Conservation (phyloP, 2,113 vertebrate genomes). For the Ameiurus melas region DNA sequence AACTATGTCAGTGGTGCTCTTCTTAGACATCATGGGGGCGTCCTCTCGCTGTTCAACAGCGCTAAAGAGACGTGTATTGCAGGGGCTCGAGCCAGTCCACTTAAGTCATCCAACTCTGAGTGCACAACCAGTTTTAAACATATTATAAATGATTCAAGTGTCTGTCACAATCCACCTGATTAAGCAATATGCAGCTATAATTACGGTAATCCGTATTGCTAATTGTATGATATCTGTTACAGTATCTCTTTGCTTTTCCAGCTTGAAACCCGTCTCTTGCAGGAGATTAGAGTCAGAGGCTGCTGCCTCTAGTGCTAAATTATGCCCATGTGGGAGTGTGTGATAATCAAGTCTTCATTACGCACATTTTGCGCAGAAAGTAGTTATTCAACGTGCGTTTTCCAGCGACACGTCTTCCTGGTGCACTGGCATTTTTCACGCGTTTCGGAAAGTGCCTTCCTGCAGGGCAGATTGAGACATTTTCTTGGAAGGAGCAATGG, state of each 20-base stretch:
- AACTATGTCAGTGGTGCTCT: constrained; percentile 30
- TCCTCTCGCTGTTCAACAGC: not conserved
- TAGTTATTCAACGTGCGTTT: constrained; percentile 16
- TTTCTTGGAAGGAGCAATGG: constrained; percentile 52
- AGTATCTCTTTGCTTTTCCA: not conserved
- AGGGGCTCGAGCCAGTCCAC: not conserved
- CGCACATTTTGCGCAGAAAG: constrained; percentile 9
- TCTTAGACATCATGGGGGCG: constrained; percentile 23
- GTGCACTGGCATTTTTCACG: constrained; percentile 35
- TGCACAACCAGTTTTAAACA: not conserved
- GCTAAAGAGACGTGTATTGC: not conserved
- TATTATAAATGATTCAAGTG: not conserved
- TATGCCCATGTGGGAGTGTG: constrained; percentile 43
- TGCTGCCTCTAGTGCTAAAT: constrained; percentile 23
- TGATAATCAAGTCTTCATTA: constrained; percentile 36
- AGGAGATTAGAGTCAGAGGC: not conserved
- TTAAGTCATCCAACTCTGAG: not conserved
- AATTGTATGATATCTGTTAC: not conserved
- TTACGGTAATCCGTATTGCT: not conserved
- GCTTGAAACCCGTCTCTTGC: not conserved
- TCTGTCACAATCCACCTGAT: not conserved
- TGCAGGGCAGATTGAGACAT: constrained; percentile 52
- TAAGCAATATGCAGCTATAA: not conserved
- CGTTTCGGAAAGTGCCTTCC: constrained; percentile 21
- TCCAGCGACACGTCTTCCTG: constrained; percentile 5